These are phyloP conservation scores for Eupsittula cactorum DNA, from an alignment of 2,113 vertebrate species.

Conservation along the genomic window DNA sequence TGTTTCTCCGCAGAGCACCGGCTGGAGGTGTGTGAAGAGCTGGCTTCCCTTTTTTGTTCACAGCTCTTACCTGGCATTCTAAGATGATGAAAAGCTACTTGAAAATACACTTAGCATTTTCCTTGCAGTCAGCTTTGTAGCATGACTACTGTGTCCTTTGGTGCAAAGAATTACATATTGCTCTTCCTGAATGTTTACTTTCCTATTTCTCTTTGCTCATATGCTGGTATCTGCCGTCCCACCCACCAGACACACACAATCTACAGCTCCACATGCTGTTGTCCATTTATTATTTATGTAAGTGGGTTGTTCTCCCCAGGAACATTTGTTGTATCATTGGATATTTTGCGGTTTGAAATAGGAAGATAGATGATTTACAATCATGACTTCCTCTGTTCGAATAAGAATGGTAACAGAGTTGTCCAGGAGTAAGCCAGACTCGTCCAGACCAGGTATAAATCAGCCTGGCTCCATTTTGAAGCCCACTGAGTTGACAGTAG, in stretches of 20 bases:
- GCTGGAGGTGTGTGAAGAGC: neutral
- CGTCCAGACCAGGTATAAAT: neutral
- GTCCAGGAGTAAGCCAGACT: neutral
- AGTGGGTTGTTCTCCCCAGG: neutral
- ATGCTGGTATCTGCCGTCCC: neutral
- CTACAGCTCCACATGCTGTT: neutral
- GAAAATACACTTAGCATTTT: constrained; percentile 20
- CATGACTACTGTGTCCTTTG: constrained; percentile 9
- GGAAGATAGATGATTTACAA: neutral
- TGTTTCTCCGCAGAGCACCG: neutral
- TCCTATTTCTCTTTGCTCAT: neutral
- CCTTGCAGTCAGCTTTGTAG: constrained; percentile 19
- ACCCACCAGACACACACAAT: neutral
- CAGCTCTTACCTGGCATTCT: constrained; percentile 3
- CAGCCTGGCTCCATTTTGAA: neutral
- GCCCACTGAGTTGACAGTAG: neutral
- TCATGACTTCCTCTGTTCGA: neutral
- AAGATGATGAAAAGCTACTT: constrained; percentile 28
- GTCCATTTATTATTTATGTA: neutral
- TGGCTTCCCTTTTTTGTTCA: constrained; percentile 9
- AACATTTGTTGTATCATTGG: neutral
- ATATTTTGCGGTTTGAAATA: neutral
- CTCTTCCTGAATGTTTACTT: constrained; percentile 14
- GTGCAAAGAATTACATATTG: constrained; percentile 35
- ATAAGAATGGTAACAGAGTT: neutral